A percentile compares a stretch with the other conserved stretches of the same genome.
Conservation (phyloP, 2,888 invertebrate genomes). For the Oasisia sp. region DNA sequence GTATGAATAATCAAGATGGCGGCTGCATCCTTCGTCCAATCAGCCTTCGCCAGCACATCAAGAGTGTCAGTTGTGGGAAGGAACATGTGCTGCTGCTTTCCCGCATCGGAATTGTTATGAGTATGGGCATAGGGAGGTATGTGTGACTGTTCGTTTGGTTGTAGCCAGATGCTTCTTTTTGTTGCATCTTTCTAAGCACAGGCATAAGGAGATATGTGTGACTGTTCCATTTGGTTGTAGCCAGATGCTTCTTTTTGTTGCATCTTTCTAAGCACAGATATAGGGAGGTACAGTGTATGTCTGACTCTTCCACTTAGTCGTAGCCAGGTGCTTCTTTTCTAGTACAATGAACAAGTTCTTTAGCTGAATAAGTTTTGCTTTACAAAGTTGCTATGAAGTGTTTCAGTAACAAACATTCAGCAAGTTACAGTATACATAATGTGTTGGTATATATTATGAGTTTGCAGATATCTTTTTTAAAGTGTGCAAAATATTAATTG, state of each 20-base stretch:
- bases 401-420: too few relatives aligned
- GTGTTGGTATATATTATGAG: too few relatives aligned
- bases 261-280: not conserved
- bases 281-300: slow-evolving; percentile 24
- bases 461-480: too few relatives aligned
- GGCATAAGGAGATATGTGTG: slow-evolving; percentile 26
- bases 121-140: slow-evolving; percentile 25
- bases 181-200: not conserved
- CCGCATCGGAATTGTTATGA: slow-evolving; percentile 31
- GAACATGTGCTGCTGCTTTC: slow-evolving; percentile 38
- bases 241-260: slow-evolving; percentile 25
- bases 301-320: not conserved
- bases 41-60: slow-evolving; percentile 20
- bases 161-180: slow-evolving; percentile 26
- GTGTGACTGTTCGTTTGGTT: not conserved
- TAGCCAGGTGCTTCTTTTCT: not conserved
- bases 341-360: not conserved
- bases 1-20: not conserved
- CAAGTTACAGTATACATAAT: too few relatives aligned
- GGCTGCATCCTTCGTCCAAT: slow-evolving; percentile 3
- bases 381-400: too few relatives aligned
- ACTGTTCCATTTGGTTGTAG: not conserved
- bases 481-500: too few relatives aligned
- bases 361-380: too few relatives aligned
- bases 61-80: slow-evolving; percentile 39